Base-by-base conservation (phyloP, 2,888 invertebrate species). In the Gastracanthus pulcherrimus region DNA sequence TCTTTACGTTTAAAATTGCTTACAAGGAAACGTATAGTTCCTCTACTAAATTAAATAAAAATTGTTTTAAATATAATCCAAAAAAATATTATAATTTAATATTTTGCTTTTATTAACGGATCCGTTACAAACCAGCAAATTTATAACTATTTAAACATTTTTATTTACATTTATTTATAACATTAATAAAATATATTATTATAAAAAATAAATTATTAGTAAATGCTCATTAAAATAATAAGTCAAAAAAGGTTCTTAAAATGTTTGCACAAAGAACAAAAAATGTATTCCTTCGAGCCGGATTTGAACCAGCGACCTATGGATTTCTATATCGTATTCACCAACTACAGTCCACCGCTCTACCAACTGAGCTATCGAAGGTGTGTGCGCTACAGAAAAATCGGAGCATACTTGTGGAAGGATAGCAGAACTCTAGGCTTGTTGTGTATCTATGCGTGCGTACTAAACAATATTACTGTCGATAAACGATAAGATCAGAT, bases 301-400 rank as follows among this genome's bases (percentile, higher is more conserved):
- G 90, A 89, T 89, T 90, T 87, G 89, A 90, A 89, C 89, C 89
- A 90, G 89, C 89, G 89, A 90, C 89, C 89, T 90, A 90, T 89
- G 89, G 89, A 90, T 89, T 58, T 85, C 88, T 84, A 78, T 69
- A 62, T 71, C 6, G 34, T 45, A 48, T 23, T 11, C 1, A 41
- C 89, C 91, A 86, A 91, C 91, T 91, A 91, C 91, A 91, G 91
- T 91, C 91, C 91, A 91, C 91, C 91, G 91, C 91, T 91, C 91
- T 91, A 91, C 91, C 91, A 91, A 91, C 91, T 91, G 91, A 91
- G 90, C 91, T 91, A 91, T 91, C 91, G 91, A 91, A 91, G 91
- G 91, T 16, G 71, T n/a, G 23, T 82, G 82, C 70, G 48, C n/a
- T 36, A 34, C 9, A 36, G 38, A 23, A 41, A 58, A 74, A 71